Evolutionary conservation across 2,113 vertebrate genomes (phyloP).

Genomic region (Corvus cornix): DNA sequence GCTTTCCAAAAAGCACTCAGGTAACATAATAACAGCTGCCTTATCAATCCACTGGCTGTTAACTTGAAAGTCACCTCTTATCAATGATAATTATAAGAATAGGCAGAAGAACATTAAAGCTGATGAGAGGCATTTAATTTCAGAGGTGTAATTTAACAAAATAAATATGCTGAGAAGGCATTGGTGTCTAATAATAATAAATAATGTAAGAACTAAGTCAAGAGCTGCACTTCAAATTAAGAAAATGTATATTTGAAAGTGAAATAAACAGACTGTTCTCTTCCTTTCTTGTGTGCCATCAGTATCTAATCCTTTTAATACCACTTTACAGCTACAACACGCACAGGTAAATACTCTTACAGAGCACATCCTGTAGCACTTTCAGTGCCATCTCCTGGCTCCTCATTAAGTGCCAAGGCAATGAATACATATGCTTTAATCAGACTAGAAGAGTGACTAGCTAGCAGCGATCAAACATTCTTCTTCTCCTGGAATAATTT

Average conservation of each 20-base stretch:
- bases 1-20: not conserved
- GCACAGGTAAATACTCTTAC: not conserved
- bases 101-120: constrained; percentile 12
- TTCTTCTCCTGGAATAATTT: not conserved
- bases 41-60: not conserved
- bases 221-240: constrained; percentile 34
- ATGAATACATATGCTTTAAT: not conserved
- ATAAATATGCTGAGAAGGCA: not conserved
- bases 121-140: constrained; percentile 31
- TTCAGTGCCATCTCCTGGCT: not conserved
- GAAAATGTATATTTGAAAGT: not conserved
- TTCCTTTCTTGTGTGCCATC: not conserved
- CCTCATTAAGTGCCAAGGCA: not conserved
- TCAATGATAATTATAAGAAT: constrained; percentile 2
- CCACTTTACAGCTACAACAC: not conserved
- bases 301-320: not conserved
- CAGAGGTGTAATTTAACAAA: constrained; percentile 39
- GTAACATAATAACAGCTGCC: not conserved
- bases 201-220: constrained; percentile 8
- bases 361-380: not conserved
- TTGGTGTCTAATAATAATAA: constrained; percentile 21
- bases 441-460: not conserved
- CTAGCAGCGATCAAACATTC: not conserved
- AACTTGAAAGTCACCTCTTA: constrained; percentile 40
- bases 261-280: constrained; percentile 34